phyloP scores from a whole-genome alignment of 2,113 vertebrate species.

The Hippocampus zosterae region DNA sequence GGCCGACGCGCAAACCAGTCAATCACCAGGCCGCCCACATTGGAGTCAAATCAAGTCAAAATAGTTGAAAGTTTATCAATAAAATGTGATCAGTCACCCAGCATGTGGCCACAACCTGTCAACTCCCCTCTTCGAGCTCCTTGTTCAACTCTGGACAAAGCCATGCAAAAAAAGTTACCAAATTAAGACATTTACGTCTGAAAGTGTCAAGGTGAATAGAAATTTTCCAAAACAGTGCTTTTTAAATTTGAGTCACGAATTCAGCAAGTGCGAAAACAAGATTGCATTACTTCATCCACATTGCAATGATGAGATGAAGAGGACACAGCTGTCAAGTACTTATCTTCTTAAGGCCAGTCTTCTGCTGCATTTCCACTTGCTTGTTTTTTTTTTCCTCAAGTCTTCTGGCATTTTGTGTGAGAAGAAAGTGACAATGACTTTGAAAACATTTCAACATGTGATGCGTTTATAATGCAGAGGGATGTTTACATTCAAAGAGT shows the following conservation, averaged over 20 bases:
- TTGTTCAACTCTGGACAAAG: constrained; percentile 8
- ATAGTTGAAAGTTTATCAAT: too few species aligned
- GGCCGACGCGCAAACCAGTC: too few species aligned
- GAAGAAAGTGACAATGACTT: constrained; percentile 24
- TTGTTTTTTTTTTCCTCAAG: not conserved
- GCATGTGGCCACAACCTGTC: constrained; percentile 11
- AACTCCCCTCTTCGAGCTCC: constrained; percentile 11
- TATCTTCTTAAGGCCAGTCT: constrained; percentile 11
- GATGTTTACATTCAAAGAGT: constrained; percentile 1
- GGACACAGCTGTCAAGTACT: constrained; percentile 18
- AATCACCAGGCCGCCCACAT: too few species aligned
- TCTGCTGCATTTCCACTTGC: not conserved
- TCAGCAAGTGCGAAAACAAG: constrained; percentile 5
- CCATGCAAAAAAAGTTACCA: not conserved
- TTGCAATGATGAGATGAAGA: constrained; percentile 22
- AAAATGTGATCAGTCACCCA: too few species aligned
- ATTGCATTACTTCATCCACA: not conserved
- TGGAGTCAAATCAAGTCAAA: too few species aligned
- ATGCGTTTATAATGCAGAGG: not conserved
- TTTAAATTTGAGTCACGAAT: constrained; percentile 18
- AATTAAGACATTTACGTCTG: constrained; percentile 3
- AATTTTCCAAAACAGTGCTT: not conserved
- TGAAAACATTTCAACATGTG: not conserved
- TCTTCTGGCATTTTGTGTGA: constrained; percentile 7
- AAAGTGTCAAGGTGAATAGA: not conserved